phyloP scores from a whole-genome alignment of 1,140 invertebrate genomes.

The Eumaeus atala region DNA sequence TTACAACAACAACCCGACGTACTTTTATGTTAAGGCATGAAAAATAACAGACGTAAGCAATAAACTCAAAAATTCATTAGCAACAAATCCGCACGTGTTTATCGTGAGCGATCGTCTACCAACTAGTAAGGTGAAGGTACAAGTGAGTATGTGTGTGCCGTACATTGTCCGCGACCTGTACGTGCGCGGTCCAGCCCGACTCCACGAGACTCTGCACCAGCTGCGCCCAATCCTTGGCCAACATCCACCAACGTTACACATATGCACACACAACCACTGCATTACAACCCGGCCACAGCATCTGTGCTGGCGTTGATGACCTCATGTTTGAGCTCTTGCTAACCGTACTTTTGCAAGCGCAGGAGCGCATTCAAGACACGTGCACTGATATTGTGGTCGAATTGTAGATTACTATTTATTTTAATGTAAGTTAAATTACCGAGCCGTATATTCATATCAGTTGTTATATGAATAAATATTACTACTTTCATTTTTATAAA shows the following conservation, averaged over 20 bases:
- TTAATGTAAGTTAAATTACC: background rate
- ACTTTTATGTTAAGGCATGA: too few relatives aligned
- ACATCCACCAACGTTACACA: constrained; percentile 67
- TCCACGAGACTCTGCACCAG: constrained; percentile 86
- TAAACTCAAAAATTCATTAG: background rate
- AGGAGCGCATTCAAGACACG: background rate
- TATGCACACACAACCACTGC: constrained; percentile 31
- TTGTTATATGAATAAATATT: too few relatives aligned
- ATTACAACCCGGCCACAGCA: too few relatives aligned
- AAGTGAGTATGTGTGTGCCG: constrained; percentile 41
- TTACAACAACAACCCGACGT: too few relatives aligned
- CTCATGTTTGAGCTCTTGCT: too few relatives aligned
- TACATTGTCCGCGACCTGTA: constrained; percentile 79
- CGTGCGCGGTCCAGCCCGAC: constrained; percentile 84
- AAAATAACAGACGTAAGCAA: too few relatives aligned
- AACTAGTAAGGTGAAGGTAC: too few relatives aligned
- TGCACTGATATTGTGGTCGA: background rate
- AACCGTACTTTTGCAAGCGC: too few relatives aligned
- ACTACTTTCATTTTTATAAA: too few relatives aligned
- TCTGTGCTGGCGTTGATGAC: too few relatives aligned
- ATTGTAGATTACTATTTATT: constrained; percentile 20
- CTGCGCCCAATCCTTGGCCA: constrained; percentile 84
- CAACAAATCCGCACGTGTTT: background rate
- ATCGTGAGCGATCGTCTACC: constrained; percentile 12
- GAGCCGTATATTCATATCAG: too few relatives aligned